These are phyloP conservation scores for Papilio polytes DNA, from an alignment of 1,140 invertebrate species.

Conservation along the genomic window DNA sequence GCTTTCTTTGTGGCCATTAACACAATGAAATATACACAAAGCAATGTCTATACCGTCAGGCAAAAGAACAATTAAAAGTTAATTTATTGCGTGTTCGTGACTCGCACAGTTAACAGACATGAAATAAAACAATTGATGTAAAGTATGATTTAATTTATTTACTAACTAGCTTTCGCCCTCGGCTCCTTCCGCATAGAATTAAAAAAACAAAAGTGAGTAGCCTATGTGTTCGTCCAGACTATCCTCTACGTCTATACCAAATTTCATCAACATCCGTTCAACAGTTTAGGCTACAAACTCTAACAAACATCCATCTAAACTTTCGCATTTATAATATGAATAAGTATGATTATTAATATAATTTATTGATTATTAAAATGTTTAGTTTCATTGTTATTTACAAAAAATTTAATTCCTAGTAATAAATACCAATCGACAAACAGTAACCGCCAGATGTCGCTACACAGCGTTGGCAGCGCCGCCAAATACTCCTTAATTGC, in stretches of 20 bases:
- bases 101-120: not conserved
- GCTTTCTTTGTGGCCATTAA: not conserved
- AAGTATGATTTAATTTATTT: not conserved
- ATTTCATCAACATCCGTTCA: too few relatives aligned
- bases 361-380: not conserved
- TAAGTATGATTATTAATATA: not conserved
- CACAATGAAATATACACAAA: not conserved
- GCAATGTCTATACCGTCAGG: not conserved
- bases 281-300: too few relatives aligned
- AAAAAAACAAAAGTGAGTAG: too few relatives aligned
- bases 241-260: too few relatives aligned
- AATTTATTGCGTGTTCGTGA: conserved; percentile 13
- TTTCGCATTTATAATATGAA: too few relatives aligned
- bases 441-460: not conserved
- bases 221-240: too few relatives aligned
- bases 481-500: not conserved
- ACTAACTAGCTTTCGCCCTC: too few relatives aligned
- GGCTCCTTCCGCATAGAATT: too few relatives aligned
- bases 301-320: too few relatives aligned
- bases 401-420: not conserved
- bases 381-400: not conserved
- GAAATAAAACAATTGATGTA: not conserved
- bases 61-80: conserved; percentile 10
- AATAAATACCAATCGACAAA: not conserved
- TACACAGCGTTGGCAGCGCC: not conserved